A percentile compares a stretch with the other conserved stretches of the same genome.
Evolutionary conservation across 2,113 vertebrate genomes (phyloP).

Genomic region (Phylloscopus trochilus): DNA sequence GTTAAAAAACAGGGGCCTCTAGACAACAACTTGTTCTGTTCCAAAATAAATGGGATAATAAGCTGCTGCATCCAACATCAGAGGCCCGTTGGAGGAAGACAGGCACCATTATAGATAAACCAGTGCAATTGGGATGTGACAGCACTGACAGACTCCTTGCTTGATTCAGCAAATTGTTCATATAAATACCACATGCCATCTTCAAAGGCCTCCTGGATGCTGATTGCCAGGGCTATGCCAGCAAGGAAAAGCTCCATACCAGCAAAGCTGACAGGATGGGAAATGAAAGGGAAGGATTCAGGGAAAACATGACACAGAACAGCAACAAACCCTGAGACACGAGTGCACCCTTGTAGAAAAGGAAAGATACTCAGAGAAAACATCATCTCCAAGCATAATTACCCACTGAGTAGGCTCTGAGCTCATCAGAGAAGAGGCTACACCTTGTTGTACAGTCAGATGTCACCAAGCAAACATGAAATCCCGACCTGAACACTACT

Average conservation of each 20-base stretch:
- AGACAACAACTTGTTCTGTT: not conserved
- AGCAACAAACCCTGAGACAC: not conserved
- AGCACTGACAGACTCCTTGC: not conserved
- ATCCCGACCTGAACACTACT: not conserved
- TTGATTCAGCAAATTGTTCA: conserved; percentile 18
- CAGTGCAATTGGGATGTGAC: not conserved
- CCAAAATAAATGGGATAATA: not conserved
- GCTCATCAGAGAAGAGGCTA: not conserved
- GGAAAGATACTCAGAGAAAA: not conserved
- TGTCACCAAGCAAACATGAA: not conserved
- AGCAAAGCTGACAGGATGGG: not conserved
- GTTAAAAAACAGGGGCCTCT: not conserved
- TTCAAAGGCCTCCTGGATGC: not conserved
- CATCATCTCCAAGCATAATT: not conserved
- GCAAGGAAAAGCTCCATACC: not conserved
- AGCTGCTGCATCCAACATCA: not conserved
- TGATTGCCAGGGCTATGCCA: not conserved
- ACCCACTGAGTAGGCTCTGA: not conserved
- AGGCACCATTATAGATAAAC: not conserved
- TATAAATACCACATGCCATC: not conserved
- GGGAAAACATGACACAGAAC: not conserved
- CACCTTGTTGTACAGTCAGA: not conserved
- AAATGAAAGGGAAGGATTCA: not conserved
- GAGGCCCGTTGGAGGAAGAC: not conserved
- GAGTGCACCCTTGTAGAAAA: not conserved